Base-by-base conservation (phyloP, 2,113 vertebrate species). In the Bufo bufo region DNA sequence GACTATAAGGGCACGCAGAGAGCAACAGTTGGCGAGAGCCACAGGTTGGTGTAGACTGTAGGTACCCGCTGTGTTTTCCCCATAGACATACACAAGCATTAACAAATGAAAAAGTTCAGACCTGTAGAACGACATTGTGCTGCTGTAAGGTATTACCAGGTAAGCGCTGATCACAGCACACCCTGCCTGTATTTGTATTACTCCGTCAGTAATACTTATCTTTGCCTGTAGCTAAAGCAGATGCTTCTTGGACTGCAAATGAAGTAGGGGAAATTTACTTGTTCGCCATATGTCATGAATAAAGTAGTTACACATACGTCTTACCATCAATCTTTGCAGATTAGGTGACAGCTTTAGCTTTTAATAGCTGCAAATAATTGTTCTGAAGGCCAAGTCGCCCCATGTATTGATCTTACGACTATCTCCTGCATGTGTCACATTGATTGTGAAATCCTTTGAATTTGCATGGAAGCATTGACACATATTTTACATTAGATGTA, bases 321-420 rank as follows among this genome's bases (percentile, higher is more conserved):
- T 59, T 59, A 7, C 56, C n/a, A 81, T 81, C 56, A 43, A 58
- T 81, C 54, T 81, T 61, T 61, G 14, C 47, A 45, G 78, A 80
- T 80, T 59, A 81, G 50, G 23, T 45, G 14, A 59, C 54, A 61
- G 23, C n/a, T 43, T 8, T 80, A 58, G 52, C 77, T 58, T 80
- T 80, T 58, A 80, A 43, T 33, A 80, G 77, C 54, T 56, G n/a
- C 77, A 58, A 23, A 58, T 79, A 79, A 79, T 79, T 58, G 23
- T 58, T 58, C 54, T 80, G 54, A 80, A 80, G 54, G 77, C 52
- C n/a, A 4, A 3, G 54, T 58, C 77, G 19, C 4, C 11, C 23
- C 10, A 5, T 58, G 12, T 58, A 58, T 43, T 80, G 50, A 59
- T 56, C 12, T 58, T 19, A 6, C 5, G 77, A 58, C 58, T 78